Base-by-base conservation (phyloP, 2,113 vertebrate species). In the Percina caprodes region DNA sequence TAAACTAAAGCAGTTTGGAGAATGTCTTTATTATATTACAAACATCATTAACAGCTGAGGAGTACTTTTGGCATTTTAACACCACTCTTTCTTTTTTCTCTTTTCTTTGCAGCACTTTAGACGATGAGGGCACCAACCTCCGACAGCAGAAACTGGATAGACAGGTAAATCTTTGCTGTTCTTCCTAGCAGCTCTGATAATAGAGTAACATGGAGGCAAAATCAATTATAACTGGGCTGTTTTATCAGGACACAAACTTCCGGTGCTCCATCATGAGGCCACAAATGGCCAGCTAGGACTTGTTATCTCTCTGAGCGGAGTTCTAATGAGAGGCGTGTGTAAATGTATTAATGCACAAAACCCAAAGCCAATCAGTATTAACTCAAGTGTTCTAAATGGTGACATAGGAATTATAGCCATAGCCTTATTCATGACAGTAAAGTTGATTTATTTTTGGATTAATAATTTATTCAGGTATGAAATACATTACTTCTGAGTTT, bases 101-200 rank as follows among this genome's bases (percentile, higher is more conserved):
- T 59, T 93, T 88, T 94, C 74, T 93, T 93, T 88, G 48, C 95
- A 99, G 98, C 95, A 97, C 97, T 93, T 95, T 99, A 95, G 98
- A 99, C 90, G 98, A 99, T 92, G 98, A 99, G 81, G 96, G 97
- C 85, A 98, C 96, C 90, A 99, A 95, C 94, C 94, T 99, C 56
- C 95, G 97, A 79, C 98, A 99, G 92, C 98, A 99, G 95, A 99
- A 99, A 90, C 97, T 99, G 87, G 97, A 99, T 88, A 96, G 98
- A 91, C 98, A 99, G 97, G 98, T 99, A 84, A 94, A 96, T 79
- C 30, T 86, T 46, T 46, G 21, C 21, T 46, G 18, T 63, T 63
- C 24, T 33, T 63, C 19, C 39, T 18, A 21, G 42, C 54, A 26
- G 3, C 63, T 60, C 58, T 62, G 26, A 76, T 62, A 61, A 75